A percentile compares a stretch with the other conserved stretches of the same genome.
Evolutionary conservation across 2,888 invertebrate species (phyloP).

Genomic region (Torymus aiolomorphi): DNA sequence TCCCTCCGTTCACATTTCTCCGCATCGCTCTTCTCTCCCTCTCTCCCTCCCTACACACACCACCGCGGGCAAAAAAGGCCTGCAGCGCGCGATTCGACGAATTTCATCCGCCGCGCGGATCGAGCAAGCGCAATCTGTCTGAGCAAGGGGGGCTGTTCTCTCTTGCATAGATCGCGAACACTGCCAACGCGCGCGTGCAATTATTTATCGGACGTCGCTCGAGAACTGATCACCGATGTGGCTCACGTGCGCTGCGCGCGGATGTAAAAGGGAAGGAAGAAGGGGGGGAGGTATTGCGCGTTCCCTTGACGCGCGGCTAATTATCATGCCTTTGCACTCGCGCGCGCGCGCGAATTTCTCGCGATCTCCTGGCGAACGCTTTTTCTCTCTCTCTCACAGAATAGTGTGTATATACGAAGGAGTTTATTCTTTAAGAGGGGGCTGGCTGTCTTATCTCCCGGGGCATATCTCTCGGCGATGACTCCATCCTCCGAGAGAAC

Average conservation of each 20-base stretch:
- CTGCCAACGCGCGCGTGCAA: conserved; percentile 57
- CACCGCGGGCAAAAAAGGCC: neutral
- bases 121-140: neutral
- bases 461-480: conserved; percentile 32
- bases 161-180: too few relatives aligned
- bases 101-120: conserved; percentile 49
- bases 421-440: too few relatives aligned
- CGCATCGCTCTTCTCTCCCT: neutral
- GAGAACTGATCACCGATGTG: conserved; percentile 63
- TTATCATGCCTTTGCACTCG: conserved; percentile 46
- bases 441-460: neutral
- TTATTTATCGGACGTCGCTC: conserved; percentile 65
- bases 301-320: conserved; percentile 54
- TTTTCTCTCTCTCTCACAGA: too few relatives aligned
- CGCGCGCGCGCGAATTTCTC: conserved; percentile 41
- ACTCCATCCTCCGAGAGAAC: conserved; percentile 45
- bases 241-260: conserved; percentile 63
- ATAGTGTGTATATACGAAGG: too few relatives aligned
- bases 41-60: too few relatives aligned
- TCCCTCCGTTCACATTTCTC: conserved; percentile 17
- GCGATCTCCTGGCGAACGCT: conserved; percentile 15
- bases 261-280: conserved; percentile 44
- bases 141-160: too few relatives aligned
- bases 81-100: conserved; percentile 50
- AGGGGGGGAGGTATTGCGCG: conserved; percentile 30